Conservation (phyloP, 2,797 vertebrate genomes). For the Helicolenus hilgendorfi region DNA sequence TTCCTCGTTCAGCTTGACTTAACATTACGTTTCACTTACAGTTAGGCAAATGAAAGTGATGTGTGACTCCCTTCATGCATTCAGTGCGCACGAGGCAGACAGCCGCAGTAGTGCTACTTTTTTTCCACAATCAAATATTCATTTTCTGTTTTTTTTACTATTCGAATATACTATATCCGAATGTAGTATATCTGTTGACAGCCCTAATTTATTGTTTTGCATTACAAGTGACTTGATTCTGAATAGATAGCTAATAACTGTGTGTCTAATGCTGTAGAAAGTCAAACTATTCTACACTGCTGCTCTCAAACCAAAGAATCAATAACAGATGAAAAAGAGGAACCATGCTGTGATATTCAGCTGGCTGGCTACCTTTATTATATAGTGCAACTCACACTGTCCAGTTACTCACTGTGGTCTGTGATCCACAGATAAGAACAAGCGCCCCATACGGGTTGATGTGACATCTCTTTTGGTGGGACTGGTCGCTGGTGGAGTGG, state of each 20-base stretch:
- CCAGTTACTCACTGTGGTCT: constrained; percentile 4
- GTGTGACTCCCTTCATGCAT: accelerated
- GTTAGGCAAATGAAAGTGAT: no score
- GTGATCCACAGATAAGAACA: constrained; percentile 71
- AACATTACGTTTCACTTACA: no score
- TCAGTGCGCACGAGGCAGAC: no score
- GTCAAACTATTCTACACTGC: background rate
- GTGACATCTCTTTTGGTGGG: constrained; percentile 94
- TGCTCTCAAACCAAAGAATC: background rate
- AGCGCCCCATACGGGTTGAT: constrained; percentile 86
- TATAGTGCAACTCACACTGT: background rate
- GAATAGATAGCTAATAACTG: background rate
- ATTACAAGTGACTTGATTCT: background rate
- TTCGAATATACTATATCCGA: no score
- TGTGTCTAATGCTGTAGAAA: background rate
- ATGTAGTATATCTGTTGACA: background rate
- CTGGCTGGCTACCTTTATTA: background rate
- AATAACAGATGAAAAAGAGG: background rate
- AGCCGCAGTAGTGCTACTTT: no score
- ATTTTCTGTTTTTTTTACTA: no score
- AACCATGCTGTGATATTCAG: background rate
- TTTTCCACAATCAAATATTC: no score
- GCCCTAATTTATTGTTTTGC: background rate
- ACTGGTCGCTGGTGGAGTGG: constrained; percentile 91
- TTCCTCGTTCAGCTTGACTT: no score